phyloP scores from a whole-genome alignment of 2,888 invertebrate genomes.

The Pristionchus entomophagus region DNA sequence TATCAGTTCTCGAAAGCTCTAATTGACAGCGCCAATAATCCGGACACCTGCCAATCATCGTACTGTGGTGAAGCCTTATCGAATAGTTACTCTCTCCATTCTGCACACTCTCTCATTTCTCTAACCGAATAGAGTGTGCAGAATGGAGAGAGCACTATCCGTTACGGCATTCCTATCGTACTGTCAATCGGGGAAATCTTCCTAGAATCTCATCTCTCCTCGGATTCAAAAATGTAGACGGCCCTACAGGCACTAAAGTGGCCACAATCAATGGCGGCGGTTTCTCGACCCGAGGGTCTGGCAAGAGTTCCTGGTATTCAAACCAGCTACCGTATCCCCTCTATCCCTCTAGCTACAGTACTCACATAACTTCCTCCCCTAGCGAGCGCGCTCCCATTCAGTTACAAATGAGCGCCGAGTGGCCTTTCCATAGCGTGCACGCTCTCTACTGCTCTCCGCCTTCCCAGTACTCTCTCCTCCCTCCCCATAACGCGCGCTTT shows the following conservation, averaged over 20 bases:
- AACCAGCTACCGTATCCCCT: neutral
- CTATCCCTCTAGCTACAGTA: neutral
- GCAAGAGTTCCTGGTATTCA: neutral
- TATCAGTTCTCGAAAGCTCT: neutral
- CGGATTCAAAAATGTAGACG: neutral
- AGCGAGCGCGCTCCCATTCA: neutral
- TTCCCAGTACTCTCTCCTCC: neutral
- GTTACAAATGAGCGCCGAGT: neutral
- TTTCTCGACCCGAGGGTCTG: neutral
- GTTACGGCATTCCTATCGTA: too few relatives aligned
- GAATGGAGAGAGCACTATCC: too few relatives aligned
- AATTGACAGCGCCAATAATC: constrained; percentile 22
- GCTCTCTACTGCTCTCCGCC: neutral
- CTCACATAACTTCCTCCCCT: neutral
- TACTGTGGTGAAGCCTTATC: too few relatives aligned
- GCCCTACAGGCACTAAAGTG: neutral
- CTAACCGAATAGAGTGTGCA: too few relatives aligned
- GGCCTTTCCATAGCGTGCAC: neutral
- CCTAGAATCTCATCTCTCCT: too few relatives aligned
- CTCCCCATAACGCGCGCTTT: too few relatives aligned
- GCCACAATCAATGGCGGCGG: neutral
- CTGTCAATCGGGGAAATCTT: too few relatives aligned
- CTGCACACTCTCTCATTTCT: too few relatives aligned
- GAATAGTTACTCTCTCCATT: too few relatives aligned
- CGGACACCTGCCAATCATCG: too few relatives aligned